These are phyloP conservation scores for Dermatophagoides farinae DNA, from an alignment of 1,140 invertebrate genomes.

Conservation along the genomic window DNA sequence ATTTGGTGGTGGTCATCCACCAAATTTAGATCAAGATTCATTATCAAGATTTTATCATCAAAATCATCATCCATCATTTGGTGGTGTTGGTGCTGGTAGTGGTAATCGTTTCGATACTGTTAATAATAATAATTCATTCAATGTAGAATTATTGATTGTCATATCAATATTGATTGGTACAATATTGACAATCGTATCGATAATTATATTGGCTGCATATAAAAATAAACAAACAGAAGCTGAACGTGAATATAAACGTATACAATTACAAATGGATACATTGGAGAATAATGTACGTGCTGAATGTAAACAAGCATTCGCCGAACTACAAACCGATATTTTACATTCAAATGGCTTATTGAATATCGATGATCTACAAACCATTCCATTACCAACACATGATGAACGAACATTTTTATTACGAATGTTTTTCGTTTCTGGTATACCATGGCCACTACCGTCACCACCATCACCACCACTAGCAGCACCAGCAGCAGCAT, in stretches of 20 bases:
- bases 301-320: conserved; percentile 97
- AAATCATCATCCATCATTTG: background rate
- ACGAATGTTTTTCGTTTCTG: conserved; percentile 33
- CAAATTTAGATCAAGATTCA: background rate
- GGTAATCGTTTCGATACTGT: background rate
- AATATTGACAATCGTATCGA: conserved; percentile 57
- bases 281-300: conserved; percentile 89
- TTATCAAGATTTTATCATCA: conserved; percentile 1
- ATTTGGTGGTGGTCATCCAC: background rate
- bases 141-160: background rate
- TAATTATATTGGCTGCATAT: conserved; percentile 66
- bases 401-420: conserved; percentile 92
- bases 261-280: conserved; percentile 97
- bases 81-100: background rate
- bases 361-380: conserved; percentile 48
- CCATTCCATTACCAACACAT: conserved; percentile 80
- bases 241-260: conserved; percentile 84
- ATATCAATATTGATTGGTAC: conserved; percentile 32
- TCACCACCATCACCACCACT: conserved; percentile 33
- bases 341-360: conserved; percentile 86
- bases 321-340: conserved; percentile 98
- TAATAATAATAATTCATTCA: background rate
- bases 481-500: too few species aligned
- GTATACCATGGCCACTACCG: too few species aligned
- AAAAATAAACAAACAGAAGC: conserved; percentile 78